Conservation (phyloP, 2,797 vertebrate species). For the Morus bassanus region DNA sequence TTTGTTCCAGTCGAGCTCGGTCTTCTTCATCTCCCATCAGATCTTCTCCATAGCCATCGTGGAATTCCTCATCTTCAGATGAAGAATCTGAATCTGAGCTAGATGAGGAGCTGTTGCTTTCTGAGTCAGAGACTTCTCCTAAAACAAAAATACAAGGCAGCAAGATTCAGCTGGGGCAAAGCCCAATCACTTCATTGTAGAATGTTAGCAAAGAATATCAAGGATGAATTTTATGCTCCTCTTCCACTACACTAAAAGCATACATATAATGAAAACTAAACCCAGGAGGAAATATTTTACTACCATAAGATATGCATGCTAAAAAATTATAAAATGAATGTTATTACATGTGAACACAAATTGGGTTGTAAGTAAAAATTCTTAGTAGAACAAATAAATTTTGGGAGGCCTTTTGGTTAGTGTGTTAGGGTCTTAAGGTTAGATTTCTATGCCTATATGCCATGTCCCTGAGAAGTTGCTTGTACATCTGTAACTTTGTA, state of each 20-base stretch:
- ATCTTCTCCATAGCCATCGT: slow-evolving; percentile 96
- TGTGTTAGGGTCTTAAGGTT: background rate
- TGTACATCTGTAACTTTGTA: background rate
- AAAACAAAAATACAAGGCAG: slow-evolving; percentile 22
- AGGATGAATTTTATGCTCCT: background rate
- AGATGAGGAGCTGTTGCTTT: slow-evolving; percentile 96
- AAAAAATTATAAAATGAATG: background rate
- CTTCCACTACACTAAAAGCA: background rate
- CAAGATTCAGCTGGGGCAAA: background rate
- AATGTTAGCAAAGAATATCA: background rate
- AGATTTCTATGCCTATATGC: background rate
- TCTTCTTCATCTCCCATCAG: slow-evolving; percentile 98
- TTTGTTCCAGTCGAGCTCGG: slow-evolving; percentile 93
- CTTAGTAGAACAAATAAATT: background rate
- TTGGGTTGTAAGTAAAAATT: background rate
- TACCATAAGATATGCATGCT: background rate
- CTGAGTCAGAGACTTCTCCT: slow-evolving; percentile 98
- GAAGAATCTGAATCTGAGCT: slow-evolving; percentile 95
- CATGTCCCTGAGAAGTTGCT: background rate
- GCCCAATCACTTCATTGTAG: background rate
- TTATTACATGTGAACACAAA: background rate
- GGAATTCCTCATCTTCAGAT: slow-evolving; percentile 96
- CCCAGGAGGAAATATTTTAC: background rate
- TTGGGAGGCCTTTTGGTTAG: background rate
- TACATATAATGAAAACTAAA: background rate